Evolutionary conservation across 2,888 invertebrate genomes (phyloP), one percentile per base, ranked within the genome.

Genomic region (Elegia similella): DNA sequence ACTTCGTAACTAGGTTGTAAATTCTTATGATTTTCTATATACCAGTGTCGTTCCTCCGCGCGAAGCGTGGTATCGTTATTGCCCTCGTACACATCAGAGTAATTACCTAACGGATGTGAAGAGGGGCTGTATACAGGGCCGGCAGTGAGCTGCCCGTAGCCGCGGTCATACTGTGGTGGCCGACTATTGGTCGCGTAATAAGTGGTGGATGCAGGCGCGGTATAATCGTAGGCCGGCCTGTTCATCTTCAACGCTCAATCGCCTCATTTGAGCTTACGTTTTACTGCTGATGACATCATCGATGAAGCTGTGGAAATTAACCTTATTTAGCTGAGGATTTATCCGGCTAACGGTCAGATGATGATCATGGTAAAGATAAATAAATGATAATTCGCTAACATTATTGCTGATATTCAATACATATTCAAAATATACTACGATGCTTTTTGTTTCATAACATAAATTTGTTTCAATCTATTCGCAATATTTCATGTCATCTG

Each of bases 1-100:
- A 82, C 72, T 59, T 84, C 86, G 71, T 84, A 88, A 66, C 63
- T 85, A 0, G 87, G 80, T 67, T 90, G 88, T 65, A 91, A 68
- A 63, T 81, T 91, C 69, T 91, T 92, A 67, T 92, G 92, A 62
- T 92, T 91, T 65, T 92, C 92, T 85, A 92, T 86, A 62, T 92
- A 92, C 92, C 92, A 92, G 62, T 92, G 88, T 59, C 90, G 79
- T 64, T 92, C 92, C 67, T 92, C 92, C 1, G 92, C 92, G 68
- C 92, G 73, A 30, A 92, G 86, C 32, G 92, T 92, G 17, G 90
- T 92, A 61, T 92, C 92, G 69, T 92, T 92, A 70, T 91, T 92
- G 32, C 92, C 92, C 70, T 92, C 92, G 64, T 92, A 92, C 52
- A 92, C 83, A 72, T 92, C 92, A 60, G 92, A 91, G 72, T 92